Evolutionary conservation across 2,888 invertebrate species (phyloP).

Genomic region (Augiades crinisus): DNA sequence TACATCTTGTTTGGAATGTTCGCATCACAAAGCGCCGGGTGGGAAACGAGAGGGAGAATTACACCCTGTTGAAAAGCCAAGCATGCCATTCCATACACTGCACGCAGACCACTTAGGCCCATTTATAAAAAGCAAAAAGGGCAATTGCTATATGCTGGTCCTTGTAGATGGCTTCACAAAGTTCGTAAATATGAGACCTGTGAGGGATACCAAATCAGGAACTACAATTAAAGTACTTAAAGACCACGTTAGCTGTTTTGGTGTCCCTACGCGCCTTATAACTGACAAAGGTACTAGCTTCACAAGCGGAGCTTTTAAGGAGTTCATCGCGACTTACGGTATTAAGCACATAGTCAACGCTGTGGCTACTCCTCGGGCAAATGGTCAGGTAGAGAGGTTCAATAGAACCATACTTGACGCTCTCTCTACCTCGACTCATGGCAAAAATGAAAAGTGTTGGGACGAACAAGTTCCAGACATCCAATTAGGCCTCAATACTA

Average conservation of each 20-base stretch:
- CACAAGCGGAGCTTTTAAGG: slow-evolving; percentile 29
- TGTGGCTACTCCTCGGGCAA: slow-evolving; percentile 34
- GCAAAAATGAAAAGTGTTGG: slow-evolving; percentile 16
- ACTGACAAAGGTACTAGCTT: slow-evolving; percentile 31
- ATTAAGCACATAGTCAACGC: slow-evolving; percentile 31
- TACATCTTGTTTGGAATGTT: slow-evolving; percentile 30
- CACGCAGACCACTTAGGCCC: slow-evolving; percentile 36
- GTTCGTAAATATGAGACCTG: slow-evolving; percentile 29
- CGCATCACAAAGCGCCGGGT: slow-evolving; percentile 29
- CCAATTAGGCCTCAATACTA: slow-evolving; percentile 23
- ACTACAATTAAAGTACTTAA: slow-evolving; percentile 27
- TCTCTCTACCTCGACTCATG: slow-evolving; percentile 17
- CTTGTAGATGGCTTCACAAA: slow-evolving; percentile 32
- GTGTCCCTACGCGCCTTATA: slow-evolving; percentile 28
- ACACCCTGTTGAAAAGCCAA: slow-evolving; percentile 33
- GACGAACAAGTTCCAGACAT: slow-evolving; percentile 19
- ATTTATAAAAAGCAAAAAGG: slow-evolving; percentile 28
- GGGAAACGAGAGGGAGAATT: slow-evolving; percentile 30
- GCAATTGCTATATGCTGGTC: slow-evolving; percentile 31
- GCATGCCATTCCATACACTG: slow-evolving; percentile 34
- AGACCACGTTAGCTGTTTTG: slow-evolving; percentile 31
- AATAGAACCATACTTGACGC: slow-evolving; percentile 31
- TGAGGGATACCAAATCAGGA: slow-evolving; percentile 28
- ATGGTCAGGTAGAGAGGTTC: slow-evolving; percentile 32
- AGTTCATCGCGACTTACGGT: slow-evolving; percentile 12